Evolutionary conservation across 2,797 vertebrate species (phyloP), one percentile per base, ranked within the genome.

Genomic region (Diceros bicornis): DNA sequence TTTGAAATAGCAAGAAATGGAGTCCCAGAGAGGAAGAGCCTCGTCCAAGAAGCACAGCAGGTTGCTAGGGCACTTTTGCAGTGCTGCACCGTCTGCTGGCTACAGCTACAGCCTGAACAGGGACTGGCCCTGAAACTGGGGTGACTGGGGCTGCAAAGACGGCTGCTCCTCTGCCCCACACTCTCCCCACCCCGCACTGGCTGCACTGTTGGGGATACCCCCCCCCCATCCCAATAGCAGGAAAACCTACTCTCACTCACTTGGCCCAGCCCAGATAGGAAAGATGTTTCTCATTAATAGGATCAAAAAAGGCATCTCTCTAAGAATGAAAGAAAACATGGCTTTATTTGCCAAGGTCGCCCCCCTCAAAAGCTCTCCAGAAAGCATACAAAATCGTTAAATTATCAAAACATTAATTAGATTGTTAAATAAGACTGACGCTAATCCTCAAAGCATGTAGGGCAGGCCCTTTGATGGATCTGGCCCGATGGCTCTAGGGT

Each of bases 361-460:
- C 97, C 94, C 96, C 88, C 89, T 97, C 62, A 61, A 98, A 98
- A 97, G 98, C 95, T 97, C 95, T 94, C 94, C 88, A 79, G 97
- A 98, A 92, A 98, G 82, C 94, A 98, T 94, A 95, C 50, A 97
- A 97, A 98, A 98, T 98, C 94, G 85, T 59, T 98, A 97, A 98
- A 98, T 98, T 98, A 98, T 97, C 96, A 98, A 99, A 98, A 97
- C 98, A 98, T 98, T 98, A 98, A 98, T 99, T 98, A 97, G 97
- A 98, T 98, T 97, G 98, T 98, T 98, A 98, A 97, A 94, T 97
- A 99, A 98, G 98, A 97, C 92, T 78, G 32, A 97, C 72, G 71
- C 93, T 98, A 98, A 98, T 98, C 96, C 96, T 97, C 59, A 75
- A 97, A 96, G 89, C 97, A 92, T 92, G 44, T 87, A 77, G 97